A percentile compares a stretch with the other conserved stretches of the same genome.
Conservation (phyloP, 2,797 vertebrate genomes). For the Echiichthys vipera region DNA sequence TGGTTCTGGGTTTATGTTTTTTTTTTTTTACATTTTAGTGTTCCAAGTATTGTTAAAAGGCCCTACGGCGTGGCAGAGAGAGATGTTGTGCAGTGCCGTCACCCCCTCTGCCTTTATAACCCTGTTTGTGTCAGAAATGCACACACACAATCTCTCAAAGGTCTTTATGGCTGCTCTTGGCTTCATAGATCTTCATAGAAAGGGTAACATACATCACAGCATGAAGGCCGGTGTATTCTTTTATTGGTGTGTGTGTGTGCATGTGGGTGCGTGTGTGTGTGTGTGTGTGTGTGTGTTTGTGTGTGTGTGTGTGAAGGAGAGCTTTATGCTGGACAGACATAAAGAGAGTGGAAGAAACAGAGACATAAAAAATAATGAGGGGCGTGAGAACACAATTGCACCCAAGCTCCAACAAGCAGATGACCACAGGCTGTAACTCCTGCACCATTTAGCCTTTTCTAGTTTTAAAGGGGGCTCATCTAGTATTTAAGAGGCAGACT, state of each 20-base stretch:
- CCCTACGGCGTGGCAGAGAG: background rate
- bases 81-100: background rate
- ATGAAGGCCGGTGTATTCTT: conserved; percentile 18
- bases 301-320: background rate
- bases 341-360: conserved; percentile 25
- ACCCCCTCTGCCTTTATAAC: background rate
- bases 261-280: background rate
- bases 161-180: conserved; percentile 26
- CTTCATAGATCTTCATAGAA: conserved; percentile 34
- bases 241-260: background rate
- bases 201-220: conserved; percentile 24
- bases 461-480: conserved; percentile 1
- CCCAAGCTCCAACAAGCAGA: conserved; percentile 26
- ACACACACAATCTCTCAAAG: conserved; percentile 34
- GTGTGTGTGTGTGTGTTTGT: conserved; percentile 10
- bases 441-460: conserved; percentile 9
- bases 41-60: background rate
- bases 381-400: conserved; percentile 26
- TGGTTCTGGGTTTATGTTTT: background rate
- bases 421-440: conserved; percentile 19
- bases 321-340: conserved; percentile 11
- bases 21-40: background rate
- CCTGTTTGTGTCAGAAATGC: conserved; percentile 32
- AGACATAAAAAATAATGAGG: conserved; percentile 26
- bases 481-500: conserved; percentile 13